Percentiles rank a stretch among this genome's conserved stretches.
phyloP scores from a whole-genome alignment of 2,797 vertebrate genomes.

The Danionella dracula region DNA sequence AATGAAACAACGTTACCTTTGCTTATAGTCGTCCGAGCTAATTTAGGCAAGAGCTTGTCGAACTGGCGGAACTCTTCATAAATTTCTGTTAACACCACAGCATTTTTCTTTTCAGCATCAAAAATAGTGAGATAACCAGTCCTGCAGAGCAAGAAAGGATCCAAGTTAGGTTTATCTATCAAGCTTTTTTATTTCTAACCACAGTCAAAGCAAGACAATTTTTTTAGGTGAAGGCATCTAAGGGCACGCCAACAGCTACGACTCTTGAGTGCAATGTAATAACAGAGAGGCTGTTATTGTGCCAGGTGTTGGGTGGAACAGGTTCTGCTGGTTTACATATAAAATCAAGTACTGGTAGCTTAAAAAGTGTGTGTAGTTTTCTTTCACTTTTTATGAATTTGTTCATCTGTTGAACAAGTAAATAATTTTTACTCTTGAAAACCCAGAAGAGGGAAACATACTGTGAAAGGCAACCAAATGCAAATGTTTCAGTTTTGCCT shows the following conservation, averaged over 20 bases:
- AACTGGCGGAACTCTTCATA: constrained; percentile 74
- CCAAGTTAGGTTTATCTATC: too few relatives aligned
- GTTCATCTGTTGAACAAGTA: too few relatives aligned
- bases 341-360: too few relatives aligned
- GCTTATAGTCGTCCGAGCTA: constrained; percentile 63
- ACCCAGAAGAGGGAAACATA: too few relatives aligned
- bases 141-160: constrained; percentile 51
- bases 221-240: neutral
- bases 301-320: constrained; percentile 10
- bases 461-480: too few relatives aligned
- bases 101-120: constrained; percentile 52
- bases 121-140: constrained; percentile 77
- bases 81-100: constrained; percentile 46
- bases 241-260: constrained; percentile 7
- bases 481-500: too few relatives aligned
- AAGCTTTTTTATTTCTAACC: too few relatives aligned
- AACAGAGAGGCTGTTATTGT: neutral
- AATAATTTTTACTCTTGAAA: too few relatives aligned
- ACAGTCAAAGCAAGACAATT: too few relatives aligned
- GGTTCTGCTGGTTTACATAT: neutral
- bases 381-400: too few relatives aligned
- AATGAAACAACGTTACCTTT: constrained; percentile 53
- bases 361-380: too few relatives aligned
- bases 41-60: constrained; percentile 72
- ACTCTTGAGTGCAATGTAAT: neutral